A percentile compares a stretch with the other conserved stretches of the same genome.
Conservation (phyloP, 2,888 invertebrate genomes). For the Drosophila hawaiiensis region DNA sequence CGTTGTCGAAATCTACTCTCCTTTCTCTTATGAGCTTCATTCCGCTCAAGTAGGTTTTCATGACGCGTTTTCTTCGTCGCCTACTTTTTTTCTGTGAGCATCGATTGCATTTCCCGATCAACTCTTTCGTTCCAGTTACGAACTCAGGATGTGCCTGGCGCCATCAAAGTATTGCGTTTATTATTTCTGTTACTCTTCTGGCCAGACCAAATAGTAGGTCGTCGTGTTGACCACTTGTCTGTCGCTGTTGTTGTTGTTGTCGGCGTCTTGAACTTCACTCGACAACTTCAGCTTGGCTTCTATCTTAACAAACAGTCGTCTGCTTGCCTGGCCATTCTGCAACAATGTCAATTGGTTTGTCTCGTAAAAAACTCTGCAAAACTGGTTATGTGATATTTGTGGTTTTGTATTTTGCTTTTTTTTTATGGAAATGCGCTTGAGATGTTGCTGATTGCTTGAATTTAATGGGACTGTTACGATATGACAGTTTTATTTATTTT, state of each 20-base stretch:
- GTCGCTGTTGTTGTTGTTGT: slow-evolving; percentile 3
- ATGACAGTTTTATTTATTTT: slow-evolving; percentile 22
- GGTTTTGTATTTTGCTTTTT: slow-evolving; percentile 1
- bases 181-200: slow-evolving; percentile 16
- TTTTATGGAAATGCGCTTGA: slow-evolving; percentile 27
- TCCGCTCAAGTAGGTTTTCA: slow-evolving; percentile 57
- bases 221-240: slow-evolving; percentile 33
- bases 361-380: slow-evolving; percentile 42
- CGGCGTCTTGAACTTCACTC: slow-evolving; percentile 33
- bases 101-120: slow-evolving; percentile 50
- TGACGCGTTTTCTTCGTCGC: slow-evolving; percentile 42
- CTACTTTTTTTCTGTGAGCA: slow-evolving; percentile 18
- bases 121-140: slow-evolving; percentile 56
- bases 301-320: slow-evolving; percentile 11
- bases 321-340: slow-evolving; percentile 23
- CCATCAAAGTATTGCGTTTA: slow-evolving; percentile 53
- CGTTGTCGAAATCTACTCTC: slow-evolving; percentile 54
- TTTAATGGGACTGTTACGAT: slow-evolving; percentile 26
- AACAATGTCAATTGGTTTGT: slow-evolving; percentile 41
- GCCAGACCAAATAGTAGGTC: slow-evolving; percentile 49
- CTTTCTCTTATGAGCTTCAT: slow-evolving; percentile 4
- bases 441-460: slow-evolving; percentile 22
- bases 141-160: slow-evolving; percentile 56
- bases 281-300: slow-evolving; percentile 16
- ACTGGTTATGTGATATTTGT: slow-evolving; percentile 37